Conservation (phyloP, 2,797 vertebrate genomes). For the Streptopelia turtur region DNA sequence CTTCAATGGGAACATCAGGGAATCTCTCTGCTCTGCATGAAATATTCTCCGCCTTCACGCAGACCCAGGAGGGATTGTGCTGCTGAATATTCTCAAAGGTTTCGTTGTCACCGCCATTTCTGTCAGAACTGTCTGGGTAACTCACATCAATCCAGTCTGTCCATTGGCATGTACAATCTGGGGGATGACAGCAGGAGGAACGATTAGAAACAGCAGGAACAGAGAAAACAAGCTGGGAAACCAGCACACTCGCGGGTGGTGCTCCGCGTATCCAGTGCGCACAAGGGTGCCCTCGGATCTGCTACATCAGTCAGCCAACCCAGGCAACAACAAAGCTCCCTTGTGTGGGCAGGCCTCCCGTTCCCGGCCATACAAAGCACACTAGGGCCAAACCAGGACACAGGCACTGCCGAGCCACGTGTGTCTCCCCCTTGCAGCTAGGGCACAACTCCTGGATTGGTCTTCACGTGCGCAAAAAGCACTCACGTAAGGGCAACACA, state of each 20-base stretch:
- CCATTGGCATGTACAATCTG: neutral
- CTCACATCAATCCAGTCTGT: slow-evolving; percentile 29
- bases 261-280: neutral
- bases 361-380: no score
- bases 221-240: neutral
- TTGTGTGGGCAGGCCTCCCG: neutral
- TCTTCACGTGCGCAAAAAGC: fast-evolving
- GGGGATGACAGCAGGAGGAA: neutral
- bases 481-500: fast-evolving
- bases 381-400: neutral
- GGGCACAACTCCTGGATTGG: neutral
- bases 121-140: neutral
- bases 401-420: neutral
- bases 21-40: slow-evolving; percentile 46
- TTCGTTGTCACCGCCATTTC: slow-evolving; percentile 54
- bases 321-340: neutral
- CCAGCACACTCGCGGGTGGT: fast-evolving
- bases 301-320: neutral
- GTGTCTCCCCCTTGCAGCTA: no score
- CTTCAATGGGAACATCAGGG: neutral
- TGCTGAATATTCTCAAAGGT: slow-evolving; percentile 60
- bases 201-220: neutral
- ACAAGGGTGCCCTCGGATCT: neutral
- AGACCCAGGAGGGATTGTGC: neutral
- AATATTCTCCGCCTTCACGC: slow-evolving; percentile 9